A percentile compares a stretch with the other conserved stretches of the same genome.
phyloP scores from a whole-genome alignment of 2,797 vertebrate species.

The Arctocebus calabarensis region DNA sequence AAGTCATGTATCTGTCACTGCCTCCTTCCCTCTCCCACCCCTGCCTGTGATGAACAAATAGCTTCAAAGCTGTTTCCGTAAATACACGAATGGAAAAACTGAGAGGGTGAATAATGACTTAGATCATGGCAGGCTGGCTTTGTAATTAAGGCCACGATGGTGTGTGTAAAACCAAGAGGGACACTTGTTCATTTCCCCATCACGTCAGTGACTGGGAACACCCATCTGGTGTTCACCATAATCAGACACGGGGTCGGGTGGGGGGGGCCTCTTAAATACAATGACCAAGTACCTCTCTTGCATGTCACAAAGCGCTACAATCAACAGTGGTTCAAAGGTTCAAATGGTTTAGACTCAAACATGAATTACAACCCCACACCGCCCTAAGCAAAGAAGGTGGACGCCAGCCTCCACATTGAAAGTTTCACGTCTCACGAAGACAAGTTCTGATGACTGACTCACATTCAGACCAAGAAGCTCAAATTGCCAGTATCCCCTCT shows the following conservation, averaged over 20 bases:
- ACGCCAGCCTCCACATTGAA: not conserved
- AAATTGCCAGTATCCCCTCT: not conserved
- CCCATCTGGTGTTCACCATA: not conserved
- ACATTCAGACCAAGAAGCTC: not conserved
- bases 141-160: slow-evolving; percentile 36
- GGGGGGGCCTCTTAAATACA: not conserved
- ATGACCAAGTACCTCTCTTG: not conserved
- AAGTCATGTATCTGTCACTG: not conserved
- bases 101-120: slow-evolving; percentile 6
- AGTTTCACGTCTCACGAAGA: not conserved
- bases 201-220: not conserved
- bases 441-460: not conserved
- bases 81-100: slow-evolving; percentile 32
- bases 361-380: not conserved
- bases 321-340: not conserved
- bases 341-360: not conserved
- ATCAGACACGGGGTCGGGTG: not conserved
- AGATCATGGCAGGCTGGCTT: not conserved
- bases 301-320: not conserved
- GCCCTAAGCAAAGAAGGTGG: not conserved
- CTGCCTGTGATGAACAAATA: not conserved
- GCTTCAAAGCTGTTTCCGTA: slow-evolving; percentile 55
- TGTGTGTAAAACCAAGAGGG: slow-evolving; percentile 1
- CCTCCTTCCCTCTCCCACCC: not conserved
- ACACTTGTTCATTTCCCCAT: slow-evolving; percentile 52